phyloP scores from a whole-genome alignment of 2,113 vertebrate genomes.

The Lamprotornis superbus region DNA sequence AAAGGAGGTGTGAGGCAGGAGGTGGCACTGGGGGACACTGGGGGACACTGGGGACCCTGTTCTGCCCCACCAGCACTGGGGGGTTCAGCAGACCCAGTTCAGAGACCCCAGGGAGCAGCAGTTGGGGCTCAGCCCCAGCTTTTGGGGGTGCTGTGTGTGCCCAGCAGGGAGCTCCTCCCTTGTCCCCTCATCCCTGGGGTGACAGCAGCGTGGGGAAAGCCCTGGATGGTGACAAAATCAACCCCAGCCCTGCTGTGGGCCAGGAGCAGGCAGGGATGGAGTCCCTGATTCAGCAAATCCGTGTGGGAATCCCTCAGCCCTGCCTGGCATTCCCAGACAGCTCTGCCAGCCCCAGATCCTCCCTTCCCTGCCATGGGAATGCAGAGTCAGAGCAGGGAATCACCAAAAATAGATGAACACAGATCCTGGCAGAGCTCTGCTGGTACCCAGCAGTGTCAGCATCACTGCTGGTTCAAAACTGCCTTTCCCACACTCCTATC shows the following conservation, averaged over 20 bases:
- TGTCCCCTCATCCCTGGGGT: not conserved
- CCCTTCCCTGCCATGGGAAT: fast-evolving
- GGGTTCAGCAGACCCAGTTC: not conserved
- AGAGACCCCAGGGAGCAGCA: not conserved
- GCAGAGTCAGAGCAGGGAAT: not conserved
- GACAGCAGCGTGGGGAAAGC: not conserved
- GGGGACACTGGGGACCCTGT: not conserved
- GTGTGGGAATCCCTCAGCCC: not conserved
- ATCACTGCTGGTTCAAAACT: not conserved
- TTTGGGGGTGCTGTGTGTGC: not conserved
- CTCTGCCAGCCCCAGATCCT: not conserved
- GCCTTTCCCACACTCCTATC: not conserved
- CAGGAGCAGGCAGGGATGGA: not conserved
- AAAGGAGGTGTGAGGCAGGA: not conserved
- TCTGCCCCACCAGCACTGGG: not conserved
- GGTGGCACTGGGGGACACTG: not conserved
- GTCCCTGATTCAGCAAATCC: not conserved
- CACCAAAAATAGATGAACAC: fast-evolving
- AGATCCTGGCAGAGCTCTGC: not conserved
- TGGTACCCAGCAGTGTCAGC: not conserved
- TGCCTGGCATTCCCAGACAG: not conserved
- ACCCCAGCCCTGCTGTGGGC: not conserved
- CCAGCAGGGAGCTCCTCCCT: not conserved
- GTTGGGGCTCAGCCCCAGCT: not conserved
- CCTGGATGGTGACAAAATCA: not conserved